These are phyloP conservation scores for Drosophila sordidapex DNA, from an alignment of 2,888 invertebrate genomes.

Conservation along the genomic window DNA sequence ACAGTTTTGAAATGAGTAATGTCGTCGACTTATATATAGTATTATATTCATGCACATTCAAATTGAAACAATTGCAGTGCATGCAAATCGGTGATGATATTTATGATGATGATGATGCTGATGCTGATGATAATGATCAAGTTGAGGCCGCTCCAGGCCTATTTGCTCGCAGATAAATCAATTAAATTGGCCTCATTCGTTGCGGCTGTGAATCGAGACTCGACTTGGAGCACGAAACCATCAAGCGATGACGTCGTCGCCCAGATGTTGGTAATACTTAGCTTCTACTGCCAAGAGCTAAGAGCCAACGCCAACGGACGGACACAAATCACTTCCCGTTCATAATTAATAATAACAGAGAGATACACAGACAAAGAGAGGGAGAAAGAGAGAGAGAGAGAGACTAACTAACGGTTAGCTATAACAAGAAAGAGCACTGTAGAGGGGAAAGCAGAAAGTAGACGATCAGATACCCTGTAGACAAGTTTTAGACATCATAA, in stretches of 20 bases:
- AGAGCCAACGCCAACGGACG: conserved; percentile 29
- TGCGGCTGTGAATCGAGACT: conserved; percentile 38
- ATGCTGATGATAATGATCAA: conserved; percentile 1
- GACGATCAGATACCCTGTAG: background rate
- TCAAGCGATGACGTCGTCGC: conserved; percentile 42
- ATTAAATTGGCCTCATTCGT: conserved; percentile 56
- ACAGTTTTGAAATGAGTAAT: background rate
- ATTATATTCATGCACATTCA: conserved; percentile 6
- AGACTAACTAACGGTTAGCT: conserved; percentile 6
- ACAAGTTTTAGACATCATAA: background rate
- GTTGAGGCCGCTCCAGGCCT: conserved; percentile 18
- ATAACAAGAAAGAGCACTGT: conserved; percentile 1
- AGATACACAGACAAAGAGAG: background rate
- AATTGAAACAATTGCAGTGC: conserved; percentile 12
- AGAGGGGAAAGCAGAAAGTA: background rate
- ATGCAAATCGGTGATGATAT: conserved; percentile 36
- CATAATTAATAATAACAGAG: conserved; percentile 67
- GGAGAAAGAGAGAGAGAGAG: conserved; percentile 3
- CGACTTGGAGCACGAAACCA: conserved; percentile 9
- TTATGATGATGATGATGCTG: background rate
- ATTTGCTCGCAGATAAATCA: conserved; percentile 41
- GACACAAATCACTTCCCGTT: conserved; percentile 42
- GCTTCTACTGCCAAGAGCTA: conserved; percentile 38
- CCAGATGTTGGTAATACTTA: conserved; percentile 37
- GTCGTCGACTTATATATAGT: background rate